Evolutionary conservation across 2,797 vertebrate genomes (phyloP), one percentile per base, ranked within the genome.

Genomic region (Ptychobarbus kaznakovi): DNA sequence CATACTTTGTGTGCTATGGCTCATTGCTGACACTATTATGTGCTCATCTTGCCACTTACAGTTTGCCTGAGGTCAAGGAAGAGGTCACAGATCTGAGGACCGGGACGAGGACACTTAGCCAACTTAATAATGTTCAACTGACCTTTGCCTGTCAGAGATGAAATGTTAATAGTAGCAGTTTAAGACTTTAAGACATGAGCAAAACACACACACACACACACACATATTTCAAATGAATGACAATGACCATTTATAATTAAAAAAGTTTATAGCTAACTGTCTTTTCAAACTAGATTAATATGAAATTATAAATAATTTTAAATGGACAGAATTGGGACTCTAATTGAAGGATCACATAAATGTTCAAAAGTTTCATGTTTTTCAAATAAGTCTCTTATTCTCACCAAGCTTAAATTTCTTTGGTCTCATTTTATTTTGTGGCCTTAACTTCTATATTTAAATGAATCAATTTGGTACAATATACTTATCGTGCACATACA

Each of bases 51-150:
- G 3, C 22, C 35, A 44, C 38, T 46, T 63, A 20, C 65, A 22
- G 65, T 75, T 81, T 40, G 18, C 46, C 44, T 68, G 58, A 81
- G 73, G 79, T 82, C 79, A 69, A 38, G 11, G 49, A 35, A 15
- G 7, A 75, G 72, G 80, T 42, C 49, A 70, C 51, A 76, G 25
- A 66, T 42, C 35, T 79, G 66, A 83, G 38, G 38, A 70, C 11
- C 20, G 66, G 38, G 6, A 25, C 25, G 25, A 56, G n/a, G 42
- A 61, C 40, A 46, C n/a, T 66, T 42, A 66, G 42, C 16, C 18
- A 10, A 32, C 40, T 46, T 35, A 46, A 35, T 63, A 16, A 82
- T 32, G 18, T n/a, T 11, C 35, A 49, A 22, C 25, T 81, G 51
- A 61, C 25, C 80, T 73, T 58, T 65, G 16, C 25, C 16, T 28